Base-by-base conservation (phyloP, 2,797 vertebrate species). In the Enteromius viviparus region DNA sequence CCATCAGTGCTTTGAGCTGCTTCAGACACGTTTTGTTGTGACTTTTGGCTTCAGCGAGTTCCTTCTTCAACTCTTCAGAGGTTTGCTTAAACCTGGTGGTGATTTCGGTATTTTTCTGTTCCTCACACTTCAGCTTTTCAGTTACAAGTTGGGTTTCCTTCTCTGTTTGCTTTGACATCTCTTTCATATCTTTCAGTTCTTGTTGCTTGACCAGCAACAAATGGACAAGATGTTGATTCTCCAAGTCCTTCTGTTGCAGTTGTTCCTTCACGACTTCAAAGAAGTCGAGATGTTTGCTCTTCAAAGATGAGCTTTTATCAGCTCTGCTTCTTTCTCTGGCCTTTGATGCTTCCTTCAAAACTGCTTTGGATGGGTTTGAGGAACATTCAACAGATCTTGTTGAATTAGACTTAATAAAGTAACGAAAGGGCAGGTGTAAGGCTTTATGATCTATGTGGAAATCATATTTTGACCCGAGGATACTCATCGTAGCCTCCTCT, bases 1-100 rank as follows among this genome's bases (percentile, higher is more conserved):
- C 85, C 76, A 89, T 32, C 19, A 88, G 80, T 26, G 79, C 81
- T 76, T 81, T 78, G 11, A 89, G 87, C 76, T 90, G 85, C 76
- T 69, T 72, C 19, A 62, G 17, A 1, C 53, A 53, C 1, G 29
- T 66, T 81, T 85, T 81, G 70, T 76, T 87, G 82, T 78, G 53
- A 21, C 68, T 53, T 49, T 81, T 85, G 34, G 80, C 77, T 58
- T 74, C 70, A 17, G 7, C 34, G 23, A 87, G 75, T 58, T 88
- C 70, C 42, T 72, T 21, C n/a, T 37, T 81, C 42, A 83, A n/a
- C 6, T 81, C 66, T 37, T 81, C 82, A 81, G 76, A 80, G 45
- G 32, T n/a, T 10, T 74, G 70, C 6, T 85, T 72, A 21, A 85
- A 87, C 9, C 42, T 85, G 17, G 72, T 68, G 0, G 51, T 45